Conservation (phyloP, 2,113 vertebrate genomes). For the Tor tambroides region DNA sequence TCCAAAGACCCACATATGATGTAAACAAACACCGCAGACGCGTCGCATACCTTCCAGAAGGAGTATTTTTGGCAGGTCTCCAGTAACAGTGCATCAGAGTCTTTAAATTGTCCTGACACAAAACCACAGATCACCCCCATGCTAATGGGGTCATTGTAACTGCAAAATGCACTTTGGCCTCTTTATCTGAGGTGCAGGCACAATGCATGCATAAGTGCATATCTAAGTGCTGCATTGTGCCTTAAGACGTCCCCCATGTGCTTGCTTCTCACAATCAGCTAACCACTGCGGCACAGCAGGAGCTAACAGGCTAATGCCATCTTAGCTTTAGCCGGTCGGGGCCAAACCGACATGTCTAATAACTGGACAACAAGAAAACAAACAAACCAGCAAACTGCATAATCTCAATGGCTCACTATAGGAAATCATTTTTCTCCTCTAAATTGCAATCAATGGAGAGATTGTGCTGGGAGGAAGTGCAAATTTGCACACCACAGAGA, state of each 20-base stretch:
- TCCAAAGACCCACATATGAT: constrained; percentile 44
- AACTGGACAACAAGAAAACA: neutral
- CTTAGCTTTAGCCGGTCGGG: neutral
- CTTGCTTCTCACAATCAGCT: constrained; percentile 39
- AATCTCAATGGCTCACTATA: constrained; percentile 18
- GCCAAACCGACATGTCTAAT: constrained; percentile 20
- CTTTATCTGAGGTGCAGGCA: constrained; percentile 38
- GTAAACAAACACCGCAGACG: constrained; percentile 54
- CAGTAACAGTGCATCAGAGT: constrained; percentile 63
- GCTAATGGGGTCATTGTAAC: constrained; percentile 70
- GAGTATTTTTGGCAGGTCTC: constrained; percentile 66
- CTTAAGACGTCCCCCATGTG: neutral
- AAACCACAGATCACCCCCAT: constrained; percentile 26
- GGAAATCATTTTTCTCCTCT: constrained; percentile 10
- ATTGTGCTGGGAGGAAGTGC: constrained; percentile 9
- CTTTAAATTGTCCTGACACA: constrained; percentile 62
- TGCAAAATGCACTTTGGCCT: constrained; percentile 58
- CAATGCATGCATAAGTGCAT: constrained; percentile 35
- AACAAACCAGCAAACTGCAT: constrained; percentile 3
- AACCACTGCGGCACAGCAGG: constrained; percentile 30
- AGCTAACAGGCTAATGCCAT: constrained; percentile 7
- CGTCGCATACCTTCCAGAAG: neutral
- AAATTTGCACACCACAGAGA: neutral
- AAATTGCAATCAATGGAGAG: constrained; percentile 29
- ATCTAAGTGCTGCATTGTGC: constrained; percentile 21